These are phyloP conservation scores for Hartigia nigra DNA, from an alignment of 2,888 invertebrate genomes.

Conservation along the genomic window DNA sequence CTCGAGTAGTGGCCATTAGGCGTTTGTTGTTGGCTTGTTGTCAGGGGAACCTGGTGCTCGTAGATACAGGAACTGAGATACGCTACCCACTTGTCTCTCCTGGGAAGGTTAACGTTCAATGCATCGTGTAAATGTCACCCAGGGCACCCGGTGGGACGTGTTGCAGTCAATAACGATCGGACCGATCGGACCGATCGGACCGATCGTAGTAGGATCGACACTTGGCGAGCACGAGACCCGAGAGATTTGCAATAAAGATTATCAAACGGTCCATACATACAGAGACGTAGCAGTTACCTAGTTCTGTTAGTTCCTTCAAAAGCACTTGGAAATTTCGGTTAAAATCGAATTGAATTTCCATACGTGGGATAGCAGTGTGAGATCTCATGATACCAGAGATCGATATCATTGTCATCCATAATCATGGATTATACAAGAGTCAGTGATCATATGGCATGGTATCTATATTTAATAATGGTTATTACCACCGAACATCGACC, in stretches of 20 bases:
- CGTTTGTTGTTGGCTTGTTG: slow-evolving; percentile 62
- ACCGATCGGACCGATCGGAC: not conserved
- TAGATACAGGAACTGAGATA: slow-evolving; percentile 62
- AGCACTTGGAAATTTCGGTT: not conserved
- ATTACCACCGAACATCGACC: slow-evolving; percentile 39
- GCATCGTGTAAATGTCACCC: slow-evolving; percentile 55
- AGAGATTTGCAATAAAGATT: not conserved
- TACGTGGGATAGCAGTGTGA: not conserved
- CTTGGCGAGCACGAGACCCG: slow-evolving; percentile 27
- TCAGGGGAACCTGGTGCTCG: slow-evolving; percentile 56
- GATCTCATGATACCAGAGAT: not conserved
- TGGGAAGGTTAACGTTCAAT: slow-evolving; percentile 46
- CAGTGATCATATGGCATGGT: not conserved
- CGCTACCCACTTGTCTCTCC: slow-evolving; percentile 44
- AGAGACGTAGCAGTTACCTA: not conserved
- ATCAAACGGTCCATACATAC: not conserved
- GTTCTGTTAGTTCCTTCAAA: not conserved
- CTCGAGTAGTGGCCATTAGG: slow-evolving; percentile 58
- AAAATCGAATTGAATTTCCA: not conserved
- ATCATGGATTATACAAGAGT: not conserved
- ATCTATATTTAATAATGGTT: not conserved
- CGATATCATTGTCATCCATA: not conserved
- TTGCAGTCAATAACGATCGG: slow-evolving; percentile 45
- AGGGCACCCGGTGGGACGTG: slow-evolving; percentile 37
- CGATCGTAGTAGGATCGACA: not conserved